Percentiles rank a stretch among this genome's conserved stretches.
These are phyloP conservation scores for Oncorhynchus keta DNA, from an alignment of 2,113 vertebrate genomes.

Conservation along the genomic window DNA sequence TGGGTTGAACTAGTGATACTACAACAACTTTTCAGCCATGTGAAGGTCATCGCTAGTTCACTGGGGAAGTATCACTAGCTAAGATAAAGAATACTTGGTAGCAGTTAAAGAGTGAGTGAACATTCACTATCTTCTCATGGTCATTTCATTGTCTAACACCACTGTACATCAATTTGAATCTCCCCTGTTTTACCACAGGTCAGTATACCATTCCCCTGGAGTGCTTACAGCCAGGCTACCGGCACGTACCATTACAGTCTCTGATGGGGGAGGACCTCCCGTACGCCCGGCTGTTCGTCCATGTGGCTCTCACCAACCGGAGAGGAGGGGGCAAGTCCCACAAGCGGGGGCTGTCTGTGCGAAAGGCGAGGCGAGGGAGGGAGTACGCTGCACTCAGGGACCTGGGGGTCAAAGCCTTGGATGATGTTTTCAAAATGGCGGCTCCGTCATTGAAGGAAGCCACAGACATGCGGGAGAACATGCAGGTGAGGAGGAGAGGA, in stretches of 20 bases:
- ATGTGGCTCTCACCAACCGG: constrained; percentile 93
- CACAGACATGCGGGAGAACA: constrained; percentile 91
- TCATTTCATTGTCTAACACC: too few relatives aligned
- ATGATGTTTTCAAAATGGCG: constrained; percentile 93
- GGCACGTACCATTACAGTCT: constrained; percentile 87
- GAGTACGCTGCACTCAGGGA: constrained; percentile 90
- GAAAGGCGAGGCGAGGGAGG: constrained; percentile 86
- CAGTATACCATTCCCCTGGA: constrained; percentile 95
- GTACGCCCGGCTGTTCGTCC: constrained; percentile 86
- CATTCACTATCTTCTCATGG: too few relatives aligned
- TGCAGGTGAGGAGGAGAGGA: constrained; percentile 81
- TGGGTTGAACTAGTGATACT: too few relatives aligned
- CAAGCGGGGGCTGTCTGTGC: constrained; percentile 90
- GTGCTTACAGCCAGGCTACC: constrained; percentile 90
- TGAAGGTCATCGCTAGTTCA: too few relatives aligned
- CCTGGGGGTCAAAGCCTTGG: constrained; percentile 84
- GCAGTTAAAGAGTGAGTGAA: too few relatives aligned
- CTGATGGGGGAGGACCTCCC: constrained; percentile 86
- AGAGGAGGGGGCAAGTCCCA: constrained; percentile 94
- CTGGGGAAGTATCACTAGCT: too few relatives aligned
- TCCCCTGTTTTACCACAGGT: constrained; percentile 65
- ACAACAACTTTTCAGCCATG: too few relatives aligned
- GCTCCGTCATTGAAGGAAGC: constrained; percentile 85
- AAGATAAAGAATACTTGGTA: too few relatives aligned
- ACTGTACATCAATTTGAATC: neutral